Evolutionary conservation across 2,797 vertebrate genomes (phyloP).

Genomic region (Thripadectes ignobilis): DNA sequence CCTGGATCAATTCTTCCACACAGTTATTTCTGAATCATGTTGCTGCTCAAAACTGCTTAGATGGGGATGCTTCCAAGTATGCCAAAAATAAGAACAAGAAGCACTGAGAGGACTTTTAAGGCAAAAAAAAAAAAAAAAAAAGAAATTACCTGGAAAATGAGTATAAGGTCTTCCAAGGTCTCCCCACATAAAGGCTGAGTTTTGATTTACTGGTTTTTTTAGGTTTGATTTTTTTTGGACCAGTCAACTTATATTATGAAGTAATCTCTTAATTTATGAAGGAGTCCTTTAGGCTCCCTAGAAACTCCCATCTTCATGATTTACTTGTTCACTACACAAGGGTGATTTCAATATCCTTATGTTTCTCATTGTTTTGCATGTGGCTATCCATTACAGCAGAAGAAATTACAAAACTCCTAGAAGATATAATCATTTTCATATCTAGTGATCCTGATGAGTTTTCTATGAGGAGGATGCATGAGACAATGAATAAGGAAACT

Average conservation of each 20-base stretch:
- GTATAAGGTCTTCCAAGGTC: not conserved
- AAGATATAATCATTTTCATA: not conserved
- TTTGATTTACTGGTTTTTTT: not conserved
- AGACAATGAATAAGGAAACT: not conserved
- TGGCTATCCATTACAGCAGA: not conserved
- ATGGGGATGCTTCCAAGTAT: not conserved
- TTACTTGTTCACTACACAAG: not conserved
- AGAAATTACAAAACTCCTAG: not conserved
- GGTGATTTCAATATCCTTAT: not conserved
- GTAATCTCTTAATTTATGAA: not conserved
- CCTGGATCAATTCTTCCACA: not conserved
- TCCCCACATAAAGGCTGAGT: not conserved
- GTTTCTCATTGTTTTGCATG: constrained; percentile 4
- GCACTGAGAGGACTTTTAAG: not conserved
- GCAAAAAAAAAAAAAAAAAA: not conserved
- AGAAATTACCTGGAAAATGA: not conserved
- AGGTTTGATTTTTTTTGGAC: not conserved
- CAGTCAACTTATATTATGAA: not conserved
- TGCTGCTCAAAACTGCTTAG: not conserved
- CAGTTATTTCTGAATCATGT: not conserved
- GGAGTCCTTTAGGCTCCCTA: not conserved
- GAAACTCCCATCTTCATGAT: not conserved
- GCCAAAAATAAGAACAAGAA: not conserved
- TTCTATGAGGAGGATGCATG: not conserved
- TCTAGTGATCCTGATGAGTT: not conserved